Percentiles rank a stretch among this genome's conserved stretches.
Evolutionary conservation across 1,140 invertebrate species (phyloP).

Genomic region (Aphelinus certus): DNA sequence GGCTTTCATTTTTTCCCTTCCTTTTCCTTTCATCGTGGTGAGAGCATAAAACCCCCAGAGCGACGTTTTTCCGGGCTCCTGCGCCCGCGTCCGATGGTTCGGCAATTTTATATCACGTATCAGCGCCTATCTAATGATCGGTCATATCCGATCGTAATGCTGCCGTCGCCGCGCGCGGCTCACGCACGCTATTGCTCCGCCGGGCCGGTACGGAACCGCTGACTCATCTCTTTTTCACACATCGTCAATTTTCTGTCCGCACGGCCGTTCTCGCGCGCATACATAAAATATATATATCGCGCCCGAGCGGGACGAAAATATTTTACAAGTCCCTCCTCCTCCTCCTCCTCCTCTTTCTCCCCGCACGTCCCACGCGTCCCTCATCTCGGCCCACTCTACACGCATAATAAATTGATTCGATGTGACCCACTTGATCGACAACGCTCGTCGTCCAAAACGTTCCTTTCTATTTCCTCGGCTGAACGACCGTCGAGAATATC

Average conservation of each 20-base stretch:
- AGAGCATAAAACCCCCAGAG: too few relatives aligned
- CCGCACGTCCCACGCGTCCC: too few relatives aligned
- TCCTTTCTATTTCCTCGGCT: too few relatives aligned
- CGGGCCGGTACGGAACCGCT: constrained; percentile 8
- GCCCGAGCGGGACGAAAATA: constrained; percentile 7
- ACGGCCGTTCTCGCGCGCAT: constrained; percentile 2
- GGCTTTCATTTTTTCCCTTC: background rate
- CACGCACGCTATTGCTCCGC: background rate
- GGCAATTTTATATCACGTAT: background rate
- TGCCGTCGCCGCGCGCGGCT: background rate
- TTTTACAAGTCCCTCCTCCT: constrained; percentile 1
- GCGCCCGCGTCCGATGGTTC: too few relatives aligned
- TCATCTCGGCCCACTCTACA: too few relatives aligned
- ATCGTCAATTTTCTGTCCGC: constrained; percentile 16
- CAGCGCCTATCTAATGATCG: constrained; percentile 22
- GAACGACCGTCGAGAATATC: background rate
- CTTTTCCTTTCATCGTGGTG: constrained; percentile 8
- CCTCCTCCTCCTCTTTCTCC: too few relatives aligned
- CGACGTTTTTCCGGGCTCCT: too few relatives aligned
- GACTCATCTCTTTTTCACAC: constrained; percentile 29
- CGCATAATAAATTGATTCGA: too few relatives aligned
- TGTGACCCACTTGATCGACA: too few relatives aligned
- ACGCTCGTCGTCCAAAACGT: too few relatives aligned
- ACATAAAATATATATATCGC: constrained; percentile 21
- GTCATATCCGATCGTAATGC: background rate